Base-by-base conservation (phyloP, 2,888 invertebrate species). In the Cremastinae sp. region DNA sequence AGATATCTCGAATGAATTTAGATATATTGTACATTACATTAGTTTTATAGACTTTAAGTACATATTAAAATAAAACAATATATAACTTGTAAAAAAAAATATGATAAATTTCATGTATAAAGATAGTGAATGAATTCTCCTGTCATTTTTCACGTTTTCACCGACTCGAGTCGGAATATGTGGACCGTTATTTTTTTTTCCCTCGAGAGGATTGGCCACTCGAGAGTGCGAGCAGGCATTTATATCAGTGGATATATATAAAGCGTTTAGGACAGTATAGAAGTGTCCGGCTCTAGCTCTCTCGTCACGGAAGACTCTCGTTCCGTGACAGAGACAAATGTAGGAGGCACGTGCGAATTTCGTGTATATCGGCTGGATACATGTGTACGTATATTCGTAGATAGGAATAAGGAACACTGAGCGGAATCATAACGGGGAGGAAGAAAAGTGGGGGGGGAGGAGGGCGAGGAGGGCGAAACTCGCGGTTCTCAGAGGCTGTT, bases 391-490 rank as follows among this genome's bases (percentile, higher is more conserved):
- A 10, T 59, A 28, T 22, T 22, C 22, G 14, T 18, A 53, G 49
- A 58, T 36, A 69, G 65, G 59, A 65, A 75, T 70, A 54, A 70
- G 53, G 45, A 59, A 61, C 75, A 66, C 43, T 41, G 53, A 54
- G n/a, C 36, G 53, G 54, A 75, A 75, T 70, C 75, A 75, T 75
- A 75, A 75, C 70, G 45, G 53, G 45, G 41, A 28, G 59, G 16
- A 16, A 12, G 43, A 43, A n/a, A n/a, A n/a, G n/a, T n/a, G n/a
- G n/a, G n/a, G 43, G 10, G 14, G n/a, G 53, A n/a, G 51, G 12
- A 5, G 28, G 28, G 28, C 5, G 28, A 2, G n/a, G 22, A n/a
- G 49, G n/a, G 51, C 51, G 20, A 53, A 38, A 51, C 65, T 65
- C 75, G 59, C 51, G 59, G 53, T 59, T 58, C 69, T 64, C 36